Conservation (phyloP, 2,113 vertebrate species). For the Sceloporus undulatus region DNA sequence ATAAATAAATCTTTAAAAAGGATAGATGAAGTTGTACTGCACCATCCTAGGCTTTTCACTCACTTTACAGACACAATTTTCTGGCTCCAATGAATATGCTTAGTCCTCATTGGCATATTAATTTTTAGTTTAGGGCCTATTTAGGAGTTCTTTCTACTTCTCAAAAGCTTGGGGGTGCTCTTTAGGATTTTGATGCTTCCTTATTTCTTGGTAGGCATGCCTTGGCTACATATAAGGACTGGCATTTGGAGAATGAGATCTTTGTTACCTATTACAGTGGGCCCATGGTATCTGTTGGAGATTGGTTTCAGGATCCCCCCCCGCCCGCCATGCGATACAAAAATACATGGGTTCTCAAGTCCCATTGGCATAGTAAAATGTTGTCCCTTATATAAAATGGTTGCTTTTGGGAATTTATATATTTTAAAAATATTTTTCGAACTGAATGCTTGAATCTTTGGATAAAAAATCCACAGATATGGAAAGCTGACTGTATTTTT, state of each 20-base stretch:
- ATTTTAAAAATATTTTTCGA: too few species aligned
- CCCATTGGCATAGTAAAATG: too few species aligned
- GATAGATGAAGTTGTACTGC: too few species aligned
- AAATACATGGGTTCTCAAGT: too few species aligned
- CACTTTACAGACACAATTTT: background rate
- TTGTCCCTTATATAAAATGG: too few species aligned
- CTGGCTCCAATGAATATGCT: background rate
- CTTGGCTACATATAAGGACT: background rate
- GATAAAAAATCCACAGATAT: too few species aligned
- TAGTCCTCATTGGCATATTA: background rate
- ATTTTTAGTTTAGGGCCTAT: background rate
- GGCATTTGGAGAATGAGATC: background rate
- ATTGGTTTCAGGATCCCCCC: too few species aligned
- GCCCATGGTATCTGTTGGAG: too few species aligned
- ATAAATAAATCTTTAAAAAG: too few species aligned
- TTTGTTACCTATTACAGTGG: background rate
- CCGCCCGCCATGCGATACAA: too few species aligned
- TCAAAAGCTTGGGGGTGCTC: background rate
- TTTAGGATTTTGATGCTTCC: background rate
- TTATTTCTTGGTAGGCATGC: background rate
- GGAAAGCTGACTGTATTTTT: background rate
- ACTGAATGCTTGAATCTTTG: too few species aligned
- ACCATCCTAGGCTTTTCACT: background rate
- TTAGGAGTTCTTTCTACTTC: background rate
- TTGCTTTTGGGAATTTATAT: too few species aligned